Base-by-base conservation (phyloP, 92 coral and sea anemone genomes). In the Actinernus sp. region DNA sequence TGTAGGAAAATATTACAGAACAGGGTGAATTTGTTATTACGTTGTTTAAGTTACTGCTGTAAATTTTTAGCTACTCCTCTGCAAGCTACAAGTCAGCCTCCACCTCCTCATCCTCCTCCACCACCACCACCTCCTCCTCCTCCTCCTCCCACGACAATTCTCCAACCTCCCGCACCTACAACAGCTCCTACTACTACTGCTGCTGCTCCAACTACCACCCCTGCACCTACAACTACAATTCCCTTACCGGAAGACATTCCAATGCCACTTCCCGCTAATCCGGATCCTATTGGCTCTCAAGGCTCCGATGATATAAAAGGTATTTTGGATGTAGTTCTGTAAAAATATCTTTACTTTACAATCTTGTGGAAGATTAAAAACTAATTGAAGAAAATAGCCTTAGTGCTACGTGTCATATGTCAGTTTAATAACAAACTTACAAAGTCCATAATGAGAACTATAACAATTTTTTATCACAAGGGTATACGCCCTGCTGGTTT, bases 211-310 rank as follows among this genome's bases (percentile, higher is more conserved):
- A 68, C 49, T 33, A 68, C 78, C 29, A 61, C 88, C 31, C 63
- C 83, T 2, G 54, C 55, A 20, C 49, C 33, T 0, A 61, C 88
- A 4, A 73, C 73, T 1, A 73, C 34, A 1, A 56, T 28, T 19
- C 76, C 76, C 25, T 37, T 74, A 0, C 32, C 62, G 29, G 59
- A 55, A 21, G 62, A 33, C 4, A 75, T 74, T 3, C 69, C 89
- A 2, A 49, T 62, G 32, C 79, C 75, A 10, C 89, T 79, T 10
- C 68, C 76, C 40, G 76, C 76, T 41, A 60, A 50, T 26, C n/a
- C n/a, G n/a, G n/a, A n/a, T n/a, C n/a, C n/a, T n/a, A n/a, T n/a
- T n/a, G n/a, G n/a, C n/a, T 17, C 33, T 25, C 17, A 36, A 21
- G 74, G 46, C 47, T 10, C 57, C 16, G 76, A 55, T 43, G 76